These are phyloP conservation scores for Chelonus formosanus DNA, from an alignment of 2,888 invertebrate genomes.

Conservation along the genomic window DNA sequence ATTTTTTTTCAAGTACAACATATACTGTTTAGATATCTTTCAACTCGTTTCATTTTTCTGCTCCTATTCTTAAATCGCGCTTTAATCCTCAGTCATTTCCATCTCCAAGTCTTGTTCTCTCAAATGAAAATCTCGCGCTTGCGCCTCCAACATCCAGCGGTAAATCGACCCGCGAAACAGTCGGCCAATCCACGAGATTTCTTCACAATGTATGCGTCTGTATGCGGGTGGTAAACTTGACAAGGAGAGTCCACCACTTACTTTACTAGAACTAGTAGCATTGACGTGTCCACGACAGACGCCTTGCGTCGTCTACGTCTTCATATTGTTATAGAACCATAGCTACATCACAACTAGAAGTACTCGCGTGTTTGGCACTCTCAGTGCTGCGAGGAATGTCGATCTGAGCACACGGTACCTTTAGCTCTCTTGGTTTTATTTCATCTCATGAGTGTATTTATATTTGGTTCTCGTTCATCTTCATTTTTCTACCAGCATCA, in stretches of 20 bases:
- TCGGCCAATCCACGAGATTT: slow-evolving; percentile 43
- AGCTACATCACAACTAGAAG: background rate
- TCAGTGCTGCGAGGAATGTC: slow-evolving; percentile 59
- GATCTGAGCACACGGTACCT: slow-evolving; percentile 50
- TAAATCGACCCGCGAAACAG: slow-evolving; percentile 61
- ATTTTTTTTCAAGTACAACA: too few relatives aligned
- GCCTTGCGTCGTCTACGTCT: slow-evolving; percentile 40
- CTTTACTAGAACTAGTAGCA: slow-evolving; percentile 35
- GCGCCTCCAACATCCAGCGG: slow-evolving; percentile 48
- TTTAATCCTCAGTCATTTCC: slow-evolving; percentile 20
- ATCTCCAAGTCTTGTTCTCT: background rate
- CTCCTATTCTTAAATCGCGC: background rate
- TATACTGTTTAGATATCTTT: too few relatives aligned
- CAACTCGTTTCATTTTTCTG: too few relatives aligned
- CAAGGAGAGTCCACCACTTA: slow-evolving; percentile 27
- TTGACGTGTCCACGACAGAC: slow-evolving; percentile 41
- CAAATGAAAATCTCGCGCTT: slow-evolving; percentile 41
- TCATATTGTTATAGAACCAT: slow-evolving; percentile 1
- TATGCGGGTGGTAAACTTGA: slow-evolving; percentile 20
- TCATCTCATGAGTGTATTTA: background rate
- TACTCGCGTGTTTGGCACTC: slow-evolving; percentile 23
- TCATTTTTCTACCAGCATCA: too few relatives aligned
- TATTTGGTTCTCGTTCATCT: too few relatives aligned
- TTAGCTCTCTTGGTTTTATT: background rate
- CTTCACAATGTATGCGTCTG: background rate